A percentile compares a stretch with the other conserved stretches of the same genome.
These are phyloP conservation scores for Notodonta dromedarius DNA, from an alignment of 2,888 invertebrate genomes.

Conservation along the genomic window DNA sequence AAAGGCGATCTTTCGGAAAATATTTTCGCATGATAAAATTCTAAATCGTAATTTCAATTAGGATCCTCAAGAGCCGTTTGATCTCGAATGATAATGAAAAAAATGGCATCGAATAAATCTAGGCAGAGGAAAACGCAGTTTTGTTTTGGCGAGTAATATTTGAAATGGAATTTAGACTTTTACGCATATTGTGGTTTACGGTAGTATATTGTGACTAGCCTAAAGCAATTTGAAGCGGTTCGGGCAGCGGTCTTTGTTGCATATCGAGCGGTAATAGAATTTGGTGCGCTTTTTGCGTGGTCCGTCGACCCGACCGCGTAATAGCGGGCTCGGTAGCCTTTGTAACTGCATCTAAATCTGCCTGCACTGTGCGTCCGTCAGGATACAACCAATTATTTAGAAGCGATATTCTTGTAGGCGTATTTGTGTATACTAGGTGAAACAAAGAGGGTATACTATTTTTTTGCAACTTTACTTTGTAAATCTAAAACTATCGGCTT, in stretches of 20 bases:
- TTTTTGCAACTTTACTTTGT: no score
- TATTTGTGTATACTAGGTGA: neutral
- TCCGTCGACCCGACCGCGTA: constrained; percentile 68
- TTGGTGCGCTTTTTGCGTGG: constrained; percentile 82
- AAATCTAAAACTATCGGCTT: no score
- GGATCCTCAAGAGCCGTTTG: no score
- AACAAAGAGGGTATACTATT: no score
- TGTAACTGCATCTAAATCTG: constrained; percentile 81
- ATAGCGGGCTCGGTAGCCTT: constrained; percentile 77
- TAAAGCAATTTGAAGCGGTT: constrained; percentile 82
- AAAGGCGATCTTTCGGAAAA: constrained; percentile 17
- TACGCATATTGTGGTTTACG: constrained; percentile 49
- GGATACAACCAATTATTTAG: constrained; percentile 61
- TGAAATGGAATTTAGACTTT: constrained; percentile 67
- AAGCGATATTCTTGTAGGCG: constrained; percentile 30
- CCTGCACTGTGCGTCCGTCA: constrained; percentile 57
- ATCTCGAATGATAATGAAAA: neutral
- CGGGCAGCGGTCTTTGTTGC: constrained; percentile 81
- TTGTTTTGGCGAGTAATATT: constrained; percentile 40
- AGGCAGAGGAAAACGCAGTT: constrained; percentile 11
- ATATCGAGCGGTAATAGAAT: constrained; percentile 83
- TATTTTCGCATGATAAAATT: constrained; percentile 7
- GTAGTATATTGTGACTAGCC: constrained; percentile 75
- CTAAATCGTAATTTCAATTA: no score
- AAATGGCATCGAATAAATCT: constrained; percentile 7